Conservation (phyloP, 1,140 invertebrate genomes). For the Drosophila setifemur region DNA sequence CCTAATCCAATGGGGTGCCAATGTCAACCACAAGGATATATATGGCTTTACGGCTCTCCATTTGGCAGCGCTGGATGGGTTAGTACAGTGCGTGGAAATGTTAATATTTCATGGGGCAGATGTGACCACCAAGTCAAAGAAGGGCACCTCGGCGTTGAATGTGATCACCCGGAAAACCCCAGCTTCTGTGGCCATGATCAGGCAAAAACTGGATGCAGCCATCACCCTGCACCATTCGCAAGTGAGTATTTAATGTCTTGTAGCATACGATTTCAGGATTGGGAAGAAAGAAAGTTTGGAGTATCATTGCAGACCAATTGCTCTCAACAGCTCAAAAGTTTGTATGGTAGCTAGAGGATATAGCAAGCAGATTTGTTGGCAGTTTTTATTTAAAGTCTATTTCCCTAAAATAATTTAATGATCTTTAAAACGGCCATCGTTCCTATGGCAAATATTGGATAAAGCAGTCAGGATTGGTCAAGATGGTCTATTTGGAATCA, state of each 20-base stretch:
- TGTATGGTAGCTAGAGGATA: no score
- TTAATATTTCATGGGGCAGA: conserved; percentile 92
- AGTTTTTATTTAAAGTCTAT: no score
- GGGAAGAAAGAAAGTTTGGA: no score
- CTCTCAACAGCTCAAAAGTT: no score
- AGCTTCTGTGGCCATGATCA: conserved; percentile 89
- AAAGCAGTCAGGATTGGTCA: no score
- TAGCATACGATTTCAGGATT: no score
- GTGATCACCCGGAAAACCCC: conserved; percentile 92
- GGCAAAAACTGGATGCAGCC: conserved; percentile 89
- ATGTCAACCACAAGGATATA: conserved; percentile 92
- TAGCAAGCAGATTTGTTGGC: no score
- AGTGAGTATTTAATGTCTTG: conserved; percentile 41
- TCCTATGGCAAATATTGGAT: no score
- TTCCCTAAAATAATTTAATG: no score
- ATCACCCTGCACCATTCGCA: conserved; percentile 89
- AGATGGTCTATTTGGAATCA: no score
- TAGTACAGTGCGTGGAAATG: conserved; percentile 92
- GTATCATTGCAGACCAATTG: no score
- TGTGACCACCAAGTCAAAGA: conserved; percentile 91
- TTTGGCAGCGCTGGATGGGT: conserved; percentile 91
- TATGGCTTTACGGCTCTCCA: conserved; percentile 95
- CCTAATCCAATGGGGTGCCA: conserved; percentile 89
- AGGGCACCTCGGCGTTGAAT: conserved; percentile 91
- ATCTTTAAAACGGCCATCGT: no score